Base-by-base conservation (phyloP, 2,888 invertebrate genomes). In the Aromia moschata region DNA sequence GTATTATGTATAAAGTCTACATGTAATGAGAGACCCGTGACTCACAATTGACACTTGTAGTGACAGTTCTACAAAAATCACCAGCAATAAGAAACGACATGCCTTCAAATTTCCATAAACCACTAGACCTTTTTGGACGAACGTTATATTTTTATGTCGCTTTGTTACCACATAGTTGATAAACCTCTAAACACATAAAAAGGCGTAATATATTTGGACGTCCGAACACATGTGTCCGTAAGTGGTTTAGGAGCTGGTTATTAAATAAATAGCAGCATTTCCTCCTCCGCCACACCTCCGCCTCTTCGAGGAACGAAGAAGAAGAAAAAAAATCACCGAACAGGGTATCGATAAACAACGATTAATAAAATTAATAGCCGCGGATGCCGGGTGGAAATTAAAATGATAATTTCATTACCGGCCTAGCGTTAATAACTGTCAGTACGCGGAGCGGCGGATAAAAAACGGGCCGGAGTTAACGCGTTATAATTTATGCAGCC, bases 401-500 rank as follows among this genome's bases (percentile, higher is more conserved):
- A 54, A 54, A 44, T 53, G 43, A 54, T 54, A 54, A 54, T 43
- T 54, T 54, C 54, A 54, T 54, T 45, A 54, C 45, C 45, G 3
- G 15, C 14, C 7, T 15, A 36, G 54, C 54, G 54, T 54, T 45
- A 45, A 54, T 45, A 54, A 54, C 54, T 45, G 54, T 54, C 54
- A 54, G 51, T 40, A 25, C 40, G 25, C 25, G 68, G 66, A 68
- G 44, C 33, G 9, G 57, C 51, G 51, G 51, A 57, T 57, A 57
- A 57, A 57, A 51, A 57, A 57, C 37, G 57, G n/a, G 51, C 36
- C 16, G 33, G 12, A 57, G 57, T 57, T 57, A 57, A 57, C 51
- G 25, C 44, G 59, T 61, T 64, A 67, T 70, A 73, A 72, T 70
- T 62, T 70, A 73, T 73, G 67, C 71, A 65, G 62, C 63, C 69